Conservation (phyloP, 2,797 vertebrate species). For the Neosalanx taihuensis region DNA sequence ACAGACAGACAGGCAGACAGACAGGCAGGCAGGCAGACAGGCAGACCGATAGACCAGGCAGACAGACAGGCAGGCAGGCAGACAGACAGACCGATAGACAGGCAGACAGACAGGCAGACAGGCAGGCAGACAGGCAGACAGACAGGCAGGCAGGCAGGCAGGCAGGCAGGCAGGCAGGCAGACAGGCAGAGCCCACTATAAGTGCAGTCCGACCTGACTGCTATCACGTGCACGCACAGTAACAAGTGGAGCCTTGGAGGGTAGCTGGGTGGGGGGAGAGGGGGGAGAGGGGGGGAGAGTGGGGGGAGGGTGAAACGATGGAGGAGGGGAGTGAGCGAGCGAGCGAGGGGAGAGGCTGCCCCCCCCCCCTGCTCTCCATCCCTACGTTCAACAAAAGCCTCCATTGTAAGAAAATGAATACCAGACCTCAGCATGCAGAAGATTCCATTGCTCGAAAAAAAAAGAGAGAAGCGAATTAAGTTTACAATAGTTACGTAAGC, state of each 20-base stretch:
- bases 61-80: too few species aligned
- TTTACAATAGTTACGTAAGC: constrained; percentile 55
- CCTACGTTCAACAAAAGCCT: constrained; percentile 69
- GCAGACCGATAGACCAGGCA: too few species aligned
- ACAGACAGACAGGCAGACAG: too few species aligned
- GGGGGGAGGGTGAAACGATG: constrained; percentile 4
- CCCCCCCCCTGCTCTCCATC: constrained; percentile 49
- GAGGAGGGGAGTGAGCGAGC: neutral
- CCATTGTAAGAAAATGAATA: constrained; percentile 73
- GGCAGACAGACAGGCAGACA: too few species aligned
- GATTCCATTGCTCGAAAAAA: constrained; percentile 53
- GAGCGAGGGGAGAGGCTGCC: constrained; percentile 8
- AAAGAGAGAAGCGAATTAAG: constrained; percentile 50
- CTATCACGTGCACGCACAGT: too few species aligned
- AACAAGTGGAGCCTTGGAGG: constrained; percentile 6
- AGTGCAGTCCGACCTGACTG: too few species aligned
- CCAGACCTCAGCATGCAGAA: constrained; percentile 54
- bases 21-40: too few species aligned
- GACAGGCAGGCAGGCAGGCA: too few species aligned
- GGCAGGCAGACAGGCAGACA: too few species aligned
- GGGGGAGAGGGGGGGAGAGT: constrained; percentile 9
- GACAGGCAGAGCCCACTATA: neutral
- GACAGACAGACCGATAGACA: too few species aligned
- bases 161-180: too few species aligned
- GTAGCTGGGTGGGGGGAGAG: constrained; percentile 11